phyloP scores from a whole-genome alignment of 2,888 invertebrate genomes.

The Leptarthrus brevirostris region DNA sequence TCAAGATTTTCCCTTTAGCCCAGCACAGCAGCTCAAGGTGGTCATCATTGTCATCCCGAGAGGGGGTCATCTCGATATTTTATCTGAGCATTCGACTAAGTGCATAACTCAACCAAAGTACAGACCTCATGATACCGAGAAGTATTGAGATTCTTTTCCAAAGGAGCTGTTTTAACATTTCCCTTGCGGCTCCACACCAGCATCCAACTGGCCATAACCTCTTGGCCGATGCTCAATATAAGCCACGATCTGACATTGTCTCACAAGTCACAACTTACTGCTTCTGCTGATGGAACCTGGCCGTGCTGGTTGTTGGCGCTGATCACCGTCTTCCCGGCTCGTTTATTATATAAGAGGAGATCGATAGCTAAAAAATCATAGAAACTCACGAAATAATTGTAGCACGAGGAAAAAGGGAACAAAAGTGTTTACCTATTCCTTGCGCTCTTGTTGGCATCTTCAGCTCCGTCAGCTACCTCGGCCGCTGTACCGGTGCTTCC shows the following conservation, averaged over 20 bases:
- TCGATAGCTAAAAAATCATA: constrained; percentile 50
- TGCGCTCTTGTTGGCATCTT: too few relatives aligned
- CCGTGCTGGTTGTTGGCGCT: constrained; percentile 24
- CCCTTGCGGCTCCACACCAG: background rate
- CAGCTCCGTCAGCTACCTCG: too few relatives aligned
- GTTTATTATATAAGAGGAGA: constrained; percentile 46
- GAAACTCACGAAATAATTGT: constrained; percentile 54
- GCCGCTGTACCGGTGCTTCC: too few relatives aligned
- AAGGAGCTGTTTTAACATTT: background rate
- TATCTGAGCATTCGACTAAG: constrained; percentile 43
- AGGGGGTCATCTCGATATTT: constrained; percentile 54
- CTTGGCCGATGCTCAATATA: constrained; percentile 52
- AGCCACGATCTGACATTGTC: constrained; percentile 54
- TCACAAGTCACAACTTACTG: constrained; percentile 49
- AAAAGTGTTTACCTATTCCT: background rate
- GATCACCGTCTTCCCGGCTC: constrained; percentile 40
- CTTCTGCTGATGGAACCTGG: constrained; percentile 47
- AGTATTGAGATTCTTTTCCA: background rate
- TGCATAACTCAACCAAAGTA: constrained; percentile 28
- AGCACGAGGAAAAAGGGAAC: constrained; percentile 46
- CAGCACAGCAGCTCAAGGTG: constrained; percentile 49
- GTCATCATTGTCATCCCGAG: constrained; percentile 53
- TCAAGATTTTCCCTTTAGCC: too few relatives aligned
- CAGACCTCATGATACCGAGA: background rate
- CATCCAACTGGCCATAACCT: constrained; percentile 48